Percentiles rank a stretch among this genome's conserved stretches.
Conservation (phyloP, 2,797 vertebrate species). For the Myotis findleyi region DNA sequence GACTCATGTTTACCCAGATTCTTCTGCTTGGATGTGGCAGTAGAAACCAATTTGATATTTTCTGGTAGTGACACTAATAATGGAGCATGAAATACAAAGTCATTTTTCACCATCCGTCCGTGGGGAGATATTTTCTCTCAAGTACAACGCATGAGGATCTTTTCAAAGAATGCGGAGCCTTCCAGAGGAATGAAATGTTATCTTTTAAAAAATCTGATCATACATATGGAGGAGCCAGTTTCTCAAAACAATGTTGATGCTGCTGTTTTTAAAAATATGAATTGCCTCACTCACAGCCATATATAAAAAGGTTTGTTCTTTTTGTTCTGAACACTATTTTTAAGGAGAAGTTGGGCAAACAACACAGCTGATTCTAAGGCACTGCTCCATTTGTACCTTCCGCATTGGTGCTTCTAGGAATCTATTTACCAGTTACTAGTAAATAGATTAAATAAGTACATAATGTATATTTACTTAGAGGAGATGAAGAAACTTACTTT, state of each 20-base stretch:
- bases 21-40: background rate
- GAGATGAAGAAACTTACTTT: background rate
- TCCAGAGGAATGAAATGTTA: background rate
- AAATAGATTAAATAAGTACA: too few species aligned
- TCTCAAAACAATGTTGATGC: background rate
- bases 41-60: conserved; percentile 17
- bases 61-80: conserved; percentile 43
- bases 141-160: background rate
- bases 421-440: background rate
- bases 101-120: background rate
- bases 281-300: background rate
- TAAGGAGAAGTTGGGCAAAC: background rate
- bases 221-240: background rate
- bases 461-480: background rate
- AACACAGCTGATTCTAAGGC: background rate
- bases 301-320: background rate
- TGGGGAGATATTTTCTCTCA: conserved; percentile 19
- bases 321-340: background rate
- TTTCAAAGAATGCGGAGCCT: background rate
- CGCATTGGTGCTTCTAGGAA: background rate
- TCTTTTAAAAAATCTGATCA: background rate
- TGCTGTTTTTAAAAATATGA: conserved; percentile 16
- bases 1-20: conserved; percentile 21
- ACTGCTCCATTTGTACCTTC: background rate
- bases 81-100: conserved; percentile 34